A percentile compares a stretch with the other conserved stretches of the same genome.
Conservation (phyloP, 1,140 invertebrate species). For the Chironomus tepperi region DNA sequence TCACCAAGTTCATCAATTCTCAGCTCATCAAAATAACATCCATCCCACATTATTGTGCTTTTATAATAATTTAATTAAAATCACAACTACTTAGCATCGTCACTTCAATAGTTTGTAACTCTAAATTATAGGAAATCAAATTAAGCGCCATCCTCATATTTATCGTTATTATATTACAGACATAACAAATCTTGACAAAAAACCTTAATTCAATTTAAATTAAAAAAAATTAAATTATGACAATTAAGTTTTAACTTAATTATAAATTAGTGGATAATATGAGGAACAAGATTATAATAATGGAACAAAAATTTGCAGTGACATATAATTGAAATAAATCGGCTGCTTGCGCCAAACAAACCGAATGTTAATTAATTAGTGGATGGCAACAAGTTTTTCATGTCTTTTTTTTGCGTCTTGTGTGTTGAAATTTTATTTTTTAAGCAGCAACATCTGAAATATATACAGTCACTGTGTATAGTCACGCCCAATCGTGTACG, state of each 20-base stretch:
- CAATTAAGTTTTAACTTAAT: background rate
- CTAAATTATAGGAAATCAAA: too few relatives aligned
- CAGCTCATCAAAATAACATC: too few relatives aligned
- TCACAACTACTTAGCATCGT: too few relatives aligned
- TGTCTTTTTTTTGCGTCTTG: too few relatives aligned
- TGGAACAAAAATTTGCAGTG: background rate
- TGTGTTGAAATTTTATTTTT: too few relatives aligned
- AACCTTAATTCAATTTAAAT: background rate
- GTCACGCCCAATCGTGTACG: background rate
- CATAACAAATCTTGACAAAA: background rate
- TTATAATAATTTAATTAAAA: too few relatives aligned
- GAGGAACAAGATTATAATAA: background rate
- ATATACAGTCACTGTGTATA: background rate
- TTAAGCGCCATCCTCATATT: background rate
- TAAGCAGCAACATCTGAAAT: too few relatives aligned
- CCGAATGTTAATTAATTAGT: slow-evolving; percentile 3
- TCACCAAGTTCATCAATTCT: too few relatives aligned
- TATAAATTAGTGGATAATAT: background rate
- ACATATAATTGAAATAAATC: slow-evolving; percentile 9
- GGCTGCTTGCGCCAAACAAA: slow-evolving; percentile 5
- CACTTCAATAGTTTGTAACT: too few relatives aligned
- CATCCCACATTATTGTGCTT: too few relatives aligned
- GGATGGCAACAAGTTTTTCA: background rate
- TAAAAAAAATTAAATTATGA: background rate
- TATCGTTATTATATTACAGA: background rate